A percentile compares a stretch with the other conserved stretches of the same genome.
phyloP scores from a whole-genome alignment of 2,113 vertebrate genomes.

The Heterotis niloticus region DNA sequence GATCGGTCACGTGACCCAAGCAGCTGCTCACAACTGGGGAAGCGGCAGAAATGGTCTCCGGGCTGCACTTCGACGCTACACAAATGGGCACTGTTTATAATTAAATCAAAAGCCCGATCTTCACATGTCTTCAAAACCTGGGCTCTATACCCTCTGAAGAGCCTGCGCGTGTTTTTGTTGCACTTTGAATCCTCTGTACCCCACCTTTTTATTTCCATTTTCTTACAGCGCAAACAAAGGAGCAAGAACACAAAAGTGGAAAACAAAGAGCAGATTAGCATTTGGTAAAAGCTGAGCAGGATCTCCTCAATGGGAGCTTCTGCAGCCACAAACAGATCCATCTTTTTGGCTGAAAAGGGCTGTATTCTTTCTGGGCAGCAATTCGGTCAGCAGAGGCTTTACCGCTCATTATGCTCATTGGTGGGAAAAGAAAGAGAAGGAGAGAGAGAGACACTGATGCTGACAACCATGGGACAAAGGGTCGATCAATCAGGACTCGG shows the following conservation, averaged over 20 bases:
- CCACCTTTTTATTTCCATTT: background rate
- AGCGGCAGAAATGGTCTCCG: background rate
- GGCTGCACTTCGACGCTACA: background rate
- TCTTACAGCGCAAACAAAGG: background rate
- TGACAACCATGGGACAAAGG: background rate
- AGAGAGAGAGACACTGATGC: background rate
- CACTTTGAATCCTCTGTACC: background rate
- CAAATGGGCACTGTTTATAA: background rate
- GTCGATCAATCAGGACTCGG: background rate
- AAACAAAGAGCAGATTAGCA: background rate
- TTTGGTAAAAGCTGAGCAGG: background rate
- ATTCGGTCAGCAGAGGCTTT: background rate
- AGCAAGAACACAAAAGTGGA: background rate
- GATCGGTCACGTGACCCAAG: background rate
- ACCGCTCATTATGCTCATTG: constrained; percentile 6
- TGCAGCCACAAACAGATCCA: background rate
- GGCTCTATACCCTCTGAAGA: background rate
- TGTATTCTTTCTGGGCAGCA: constrained; percentile 8
- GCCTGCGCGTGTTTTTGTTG: background rate
- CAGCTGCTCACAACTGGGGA: background rate
- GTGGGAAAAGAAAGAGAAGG: background rate
- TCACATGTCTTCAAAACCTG: background rate
- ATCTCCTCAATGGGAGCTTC: constrained; percentile 11
- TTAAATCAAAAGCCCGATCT: background rate
- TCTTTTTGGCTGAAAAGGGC: constrained; percentile 2